Evolutionary conservation across 2,113 vertebrate species (phyloP).

Genomic region (Mormyrus iriodes): DNA sequence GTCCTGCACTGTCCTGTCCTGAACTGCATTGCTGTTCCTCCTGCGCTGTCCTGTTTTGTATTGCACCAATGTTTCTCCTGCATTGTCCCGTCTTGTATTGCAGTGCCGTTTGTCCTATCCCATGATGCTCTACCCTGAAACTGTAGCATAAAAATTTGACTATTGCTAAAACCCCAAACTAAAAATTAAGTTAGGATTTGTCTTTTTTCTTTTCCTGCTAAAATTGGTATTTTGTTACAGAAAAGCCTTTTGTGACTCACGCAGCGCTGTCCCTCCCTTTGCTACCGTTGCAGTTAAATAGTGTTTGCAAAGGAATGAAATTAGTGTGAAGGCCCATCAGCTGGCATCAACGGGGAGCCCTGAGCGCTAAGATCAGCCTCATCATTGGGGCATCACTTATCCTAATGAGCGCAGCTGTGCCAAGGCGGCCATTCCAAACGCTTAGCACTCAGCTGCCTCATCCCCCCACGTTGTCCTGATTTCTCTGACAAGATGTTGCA

Average conservation of each 20-base stretch:
- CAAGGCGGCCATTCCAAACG: neutral
- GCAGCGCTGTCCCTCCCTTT: neutral
- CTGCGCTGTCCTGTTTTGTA: neutral
- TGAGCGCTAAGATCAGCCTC: neutral
- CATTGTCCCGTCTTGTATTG: neutral
- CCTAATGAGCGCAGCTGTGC: neutral
- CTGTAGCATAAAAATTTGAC: neutral
- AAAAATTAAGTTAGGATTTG: neutral
- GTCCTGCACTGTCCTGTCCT: too few relatives aligned
- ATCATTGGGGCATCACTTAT: neutral
- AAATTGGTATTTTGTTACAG: neutral
- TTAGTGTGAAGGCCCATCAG: slow-evolving; percentile 13
- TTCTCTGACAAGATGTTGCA: neutral
- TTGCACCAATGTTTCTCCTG: neutral
- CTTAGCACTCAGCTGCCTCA: neutral
- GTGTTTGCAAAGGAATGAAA: slow-evolving; percentile 1
- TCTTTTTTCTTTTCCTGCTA: neutral
- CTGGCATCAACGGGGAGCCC: neutral
- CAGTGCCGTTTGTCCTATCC: neutral
- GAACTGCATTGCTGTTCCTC: too few relatives aligned
- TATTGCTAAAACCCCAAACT: neutral
- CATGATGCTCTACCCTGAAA: neutral
- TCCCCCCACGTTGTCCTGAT: slow-evolving; percentile 1
- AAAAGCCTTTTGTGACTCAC: neutral
- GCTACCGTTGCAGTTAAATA: neutral